Evolutionary conservation across 2,797 vertebrate species (phyloP).

Genomic region (Amblyraja radiata): DNA sequence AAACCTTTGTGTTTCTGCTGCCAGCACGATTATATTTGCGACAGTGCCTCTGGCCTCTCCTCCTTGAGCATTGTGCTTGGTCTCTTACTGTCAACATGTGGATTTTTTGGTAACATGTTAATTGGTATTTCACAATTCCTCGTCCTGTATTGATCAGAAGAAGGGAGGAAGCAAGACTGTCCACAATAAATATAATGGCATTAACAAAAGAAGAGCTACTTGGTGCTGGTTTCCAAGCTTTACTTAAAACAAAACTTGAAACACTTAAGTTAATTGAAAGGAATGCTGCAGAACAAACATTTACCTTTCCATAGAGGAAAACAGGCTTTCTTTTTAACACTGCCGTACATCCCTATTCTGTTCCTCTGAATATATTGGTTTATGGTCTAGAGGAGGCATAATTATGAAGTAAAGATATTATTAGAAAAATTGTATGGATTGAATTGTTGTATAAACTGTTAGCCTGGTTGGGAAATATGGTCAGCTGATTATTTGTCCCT

Average conservation of each 20-base stretch:
- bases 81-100: not conserved
- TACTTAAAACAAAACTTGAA: not conserved
- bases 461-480: not conserved
- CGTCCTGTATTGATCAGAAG: not conserved
- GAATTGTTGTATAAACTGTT: not conserved
- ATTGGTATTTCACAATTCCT: not conserved
- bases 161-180: not conserved
- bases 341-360: not conserved
- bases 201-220: no score
- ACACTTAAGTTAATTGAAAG: not conserved
- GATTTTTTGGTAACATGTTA: not conserved
- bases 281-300: not conserved
- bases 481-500: not conserved
- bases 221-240: not conserved
- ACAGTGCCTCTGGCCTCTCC: not conserved
- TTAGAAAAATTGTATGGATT: not conserved
- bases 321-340: not conserved
- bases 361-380: not conserved
- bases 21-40: not conserved
- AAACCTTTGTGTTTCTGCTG: not conserved
- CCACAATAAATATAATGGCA: no score
- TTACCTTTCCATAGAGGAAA: not conserved
- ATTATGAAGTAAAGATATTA: not conserved
- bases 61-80: not conserved
- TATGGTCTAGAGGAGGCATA: not conserved